phyloP scores from a whole-genome alignment of 2,113 vertebrate species.

The Cricetomys ansorgei region DNA sequence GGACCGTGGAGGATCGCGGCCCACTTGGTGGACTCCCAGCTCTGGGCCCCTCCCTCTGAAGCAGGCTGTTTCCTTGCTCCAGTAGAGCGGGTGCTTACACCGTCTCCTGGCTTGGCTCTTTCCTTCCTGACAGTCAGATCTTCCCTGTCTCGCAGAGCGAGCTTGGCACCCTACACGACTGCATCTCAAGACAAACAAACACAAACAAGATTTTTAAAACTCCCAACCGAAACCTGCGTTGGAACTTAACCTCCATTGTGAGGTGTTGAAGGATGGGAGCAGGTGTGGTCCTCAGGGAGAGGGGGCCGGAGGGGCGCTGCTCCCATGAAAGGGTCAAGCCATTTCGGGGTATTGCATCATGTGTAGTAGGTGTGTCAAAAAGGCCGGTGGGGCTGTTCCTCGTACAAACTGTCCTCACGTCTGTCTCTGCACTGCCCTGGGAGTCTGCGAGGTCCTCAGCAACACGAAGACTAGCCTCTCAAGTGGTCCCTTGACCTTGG shows the following conservation, averaged over 20 bases:
- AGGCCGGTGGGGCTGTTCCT: neutral
- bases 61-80: neutral
- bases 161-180: neutral
- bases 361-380: neutral
- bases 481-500: neutral
- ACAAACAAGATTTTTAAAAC: neutral
- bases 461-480: neutral
- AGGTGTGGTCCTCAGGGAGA: neutral
- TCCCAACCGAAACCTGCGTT: neutral
- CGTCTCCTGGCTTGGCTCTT: neutral
- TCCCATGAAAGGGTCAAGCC: neutral
- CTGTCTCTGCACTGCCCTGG: neutral
- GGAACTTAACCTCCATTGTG: neutral
- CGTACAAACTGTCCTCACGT: neutral
- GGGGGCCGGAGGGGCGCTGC: neutral
- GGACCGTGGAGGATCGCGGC: neutral
- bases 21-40: neutral
- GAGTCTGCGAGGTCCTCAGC: neutral
- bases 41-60: neutral
- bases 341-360: neutral
- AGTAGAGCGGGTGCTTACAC: neutral
- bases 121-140: neutral
- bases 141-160: neutral
- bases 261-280: neutral
- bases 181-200: neutral